Base-by-base conservation (phyloP, 2,113 vertebrate species). In the Leptosomus discolor region DNA sequence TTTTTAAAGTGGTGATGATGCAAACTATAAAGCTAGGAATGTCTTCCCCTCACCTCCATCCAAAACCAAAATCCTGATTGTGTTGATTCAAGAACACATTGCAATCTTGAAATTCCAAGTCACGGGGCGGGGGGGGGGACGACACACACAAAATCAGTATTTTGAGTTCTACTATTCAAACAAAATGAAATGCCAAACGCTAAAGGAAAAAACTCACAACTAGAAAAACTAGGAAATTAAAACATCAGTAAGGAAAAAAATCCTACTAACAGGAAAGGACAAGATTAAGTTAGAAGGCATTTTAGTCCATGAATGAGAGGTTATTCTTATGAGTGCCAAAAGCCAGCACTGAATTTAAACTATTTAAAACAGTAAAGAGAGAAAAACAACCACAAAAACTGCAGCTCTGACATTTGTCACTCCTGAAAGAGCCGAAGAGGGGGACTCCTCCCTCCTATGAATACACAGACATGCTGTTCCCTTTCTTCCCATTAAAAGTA, bases 1-100 rank as follows among this genome's bases (percentile, higher is more conserved):
- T 95, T 97, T 97, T 93, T 93, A 86, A 92, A 84, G 88, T 18
- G 70, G n/a, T 77, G 88, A 90, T 90, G 90, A 86, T 88, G 73
- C 36, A 92, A 94, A 90, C 75, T 54, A 54, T 27, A 70, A 70
- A 91, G 75, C 34, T 37, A 93, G 82, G 79, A 88, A 94, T 75
- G 71, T 56, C 70, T 36, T 81, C 12, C 34, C n/a, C 48, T 80
- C 82, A 64, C 43, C 79, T 93, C 37, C 34, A 68, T 57, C 45
- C 50, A 63, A 91, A 95, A 86, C 26, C 51, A 85, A 90, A 95
- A 78, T 78, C 56, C 37, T 37, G 39, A 46, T 3, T 83, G 36
- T 43, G 12, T 53, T 70, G 32, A 84, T 50, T 91, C 54, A 88
- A 74, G 48, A 91, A 50, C 50, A 70, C 88, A 67, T 4, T 67